phyloP scores from a whole-genome alignment of 2,888 invertebrate genomes.

The Plagodis pulveraria region DNA sequence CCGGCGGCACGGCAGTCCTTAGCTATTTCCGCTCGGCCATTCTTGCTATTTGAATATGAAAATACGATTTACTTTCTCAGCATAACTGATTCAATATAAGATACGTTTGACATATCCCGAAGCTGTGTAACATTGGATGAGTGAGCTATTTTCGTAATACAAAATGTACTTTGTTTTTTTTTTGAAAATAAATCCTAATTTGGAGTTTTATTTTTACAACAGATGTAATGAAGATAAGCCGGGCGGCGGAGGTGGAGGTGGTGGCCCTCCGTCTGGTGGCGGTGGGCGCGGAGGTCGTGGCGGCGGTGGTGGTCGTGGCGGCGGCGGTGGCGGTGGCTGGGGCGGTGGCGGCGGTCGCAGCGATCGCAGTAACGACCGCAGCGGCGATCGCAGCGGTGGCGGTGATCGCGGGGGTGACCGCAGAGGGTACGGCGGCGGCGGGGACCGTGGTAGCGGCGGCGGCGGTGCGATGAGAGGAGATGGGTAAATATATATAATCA shows the following conservation, averaged over 20 bases:
- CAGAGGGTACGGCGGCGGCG: slow-evolving; percentile 56
- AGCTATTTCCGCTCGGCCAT: no score
- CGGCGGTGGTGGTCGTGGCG: slow-evolving; percentile 77
- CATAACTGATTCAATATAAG: no score
- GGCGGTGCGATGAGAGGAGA: slow-evolving; percentile 75
- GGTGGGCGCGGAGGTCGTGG: slow-evolving; percentile 52
- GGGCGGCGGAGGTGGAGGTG: slow-evolving; percentile 64
- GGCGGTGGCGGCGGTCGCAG: slow-evolving; percentile 54
- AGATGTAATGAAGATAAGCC: slow-evolving; percentile 85
- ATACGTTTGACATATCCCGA: no score
- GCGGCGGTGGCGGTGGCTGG: slow-evolving; percentile 73
- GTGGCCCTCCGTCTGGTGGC: slow-evolving; percentile 59
- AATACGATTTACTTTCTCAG: no score
- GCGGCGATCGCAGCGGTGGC: slow-evolving; percentile 55
- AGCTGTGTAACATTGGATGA: no score
- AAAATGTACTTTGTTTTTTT: no score
- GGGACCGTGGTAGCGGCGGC: slow-evolving; percentile 59
- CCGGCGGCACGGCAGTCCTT: no score
- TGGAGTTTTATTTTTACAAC: neutral
- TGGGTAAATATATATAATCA: slow-evolving; percentile 45
- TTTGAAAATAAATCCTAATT: neutral
- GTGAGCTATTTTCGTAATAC: no score
- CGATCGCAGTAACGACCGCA: slow-evolving; percentile 53
- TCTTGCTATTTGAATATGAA: no score
- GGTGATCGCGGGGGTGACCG: slow-evolving; percentile 57